Evolutionary conservation across 2,888 invertebrate species (phyloP), one percentile per base, ranked within the genome.

Genomic region (Drosophila lutescens): DNA sequence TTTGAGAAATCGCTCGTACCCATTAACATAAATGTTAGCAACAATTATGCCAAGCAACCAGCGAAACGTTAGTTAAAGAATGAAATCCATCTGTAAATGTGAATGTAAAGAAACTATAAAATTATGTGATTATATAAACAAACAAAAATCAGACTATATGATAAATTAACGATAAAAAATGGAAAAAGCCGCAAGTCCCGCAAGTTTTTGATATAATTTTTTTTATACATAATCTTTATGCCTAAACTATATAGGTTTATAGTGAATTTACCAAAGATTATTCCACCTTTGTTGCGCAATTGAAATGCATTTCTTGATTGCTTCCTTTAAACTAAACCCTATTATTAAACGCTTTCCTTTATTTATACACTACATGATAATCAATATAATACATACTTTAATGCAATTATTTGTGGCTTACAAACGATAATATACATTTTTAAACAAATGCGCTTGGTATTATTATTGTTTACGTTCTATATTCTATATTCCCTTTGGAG

Each of bases 241-340:
- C 78, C 67, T 58, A 57, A 72, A 71, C 41, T 40, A 50, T 53
- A 78, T 79, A 84, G 59, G 68, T 74, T 73, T 80, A 80, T 79
- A 87, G 86, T 79, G 72, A 86, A 81, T 83, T 81, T 86, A 86
- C 85, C 85, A 86, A 86, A 86, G 85, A 86, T 76, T 83, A 86
- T 86, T 86, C 88, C 88, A 86, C 88, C 88, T 86, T 87, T 83
- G 86, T 85, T 87, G 86, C 88, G 84, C 79, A 86, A 87, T 77
- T 73, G 68, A 87, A 87, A 86, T 86, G 86, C 86, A 86, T 86
- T 86, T 85, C 79, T 78, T 74, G 61, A 73, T 81, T 83, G 81
- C 81, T 84, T 86, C 84, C 81, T 79, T 71, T 77, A 82, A 83
- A 63, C 50, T 63, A 66, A 67, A 68, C 58, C 44, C 50, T 67